phyloP scores from a whole-genome alignment of 92 coral and sea anemone species.

The Epizoanthus rinbou region DNA sequence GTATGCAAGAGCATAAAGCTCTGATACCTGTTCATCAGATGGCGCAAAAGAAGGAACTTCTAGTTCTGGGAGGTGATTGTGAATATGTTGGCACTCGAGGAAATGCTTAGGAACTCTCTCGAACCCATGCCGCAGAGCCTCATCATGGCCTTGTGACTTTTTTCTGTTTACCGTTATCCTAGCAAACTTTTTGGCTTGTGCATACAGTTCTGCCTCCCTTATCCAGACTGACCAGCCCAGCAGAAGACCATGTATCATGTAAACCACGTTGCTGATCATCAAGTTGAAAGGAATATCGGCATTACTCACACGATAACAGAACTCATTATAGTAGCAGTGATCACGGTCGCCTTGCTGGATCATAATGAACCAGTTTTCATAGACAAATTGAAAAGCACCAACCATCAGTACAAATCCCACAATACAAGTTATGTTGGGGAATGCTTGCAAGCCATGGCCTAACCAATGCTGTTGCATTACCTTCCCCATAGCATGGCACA shows the following conservation, averaged over 20 bases:
- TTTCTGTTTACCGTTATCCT: background rate
- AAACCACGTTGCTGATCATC: conserved; percentile 89
- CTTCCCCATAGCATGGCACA: conserved; percentile 59
- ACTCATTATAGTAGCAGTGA: conserved; percentile 89
- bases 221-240: conserved; percentile 87
- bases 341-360: conserved; percentile 80
- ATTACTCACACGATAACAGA: conserved; percentile 78
- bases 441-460: conserved; percentile 66
- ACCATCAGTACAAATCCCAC: conserved; percentile 90
- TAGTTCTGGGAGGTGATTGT: conserved; percentile 65
- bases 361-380: conserved; percentile 84
- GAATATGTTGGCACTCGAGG: conserved; percentile 61
- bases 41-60: conserved; percentile 61
- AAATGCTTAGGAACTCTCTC: conserved; percentile 68
- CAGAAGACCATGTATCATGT: conserved; percentile 85
- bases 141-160: background rate
- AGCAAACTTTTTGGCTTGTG: conserved; percentile 67
- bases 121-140: background rate
- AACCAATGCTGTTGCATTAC: conserved; percentile 71
- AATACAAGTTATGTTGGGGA: conserved; percentile 84
- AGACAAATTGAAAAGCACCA: conserved; percentile 93
- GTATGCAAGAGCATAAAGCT: conserved; percentile 67
- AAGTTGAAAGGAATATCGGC: conserved; percentile 86
- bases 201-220: conserved; percentile 84
- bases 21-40: conserved; percentile 20